A percentile compares a stretch with the other conserved stretches of the same genome.
Evolutionary conservation across 2,113 vertebrate genomes (phyloP).

Genomic region (Dicentrarchus labrax): DNA sequence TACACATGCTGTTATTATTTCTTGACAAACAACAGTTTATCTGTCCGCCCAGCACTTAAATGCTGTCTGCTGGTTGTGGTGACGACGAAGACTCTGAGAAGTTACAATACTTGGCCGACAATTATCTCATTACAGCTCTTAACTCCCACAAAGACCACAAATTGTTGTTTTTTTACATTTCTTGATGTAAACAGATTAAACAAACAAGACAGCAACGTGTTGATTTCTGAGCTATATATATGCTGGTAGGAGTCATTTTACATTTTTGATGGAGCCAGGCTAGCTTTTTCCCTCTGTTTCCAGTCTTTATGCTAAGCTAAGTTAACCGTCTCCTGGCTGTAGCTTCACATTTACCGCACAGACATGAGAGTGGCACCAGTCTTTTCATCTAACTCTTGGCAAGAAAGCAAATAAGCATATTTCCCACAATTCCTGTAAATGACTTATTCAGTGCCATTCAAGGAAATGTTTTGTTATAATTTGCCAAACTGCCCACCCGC

Average conservation of each 20-base stretch:
- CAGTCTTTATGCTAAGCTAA: neutral
- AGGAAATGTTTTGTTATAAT: constrained; percentile 15
- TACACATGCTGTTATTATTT: neutral
- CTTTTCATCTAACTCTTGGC: constrained; percentile 4
- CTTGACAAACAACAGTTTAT: neutral
- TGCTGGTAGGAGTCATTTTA: neutral
- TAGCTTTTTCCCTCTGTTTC: neutral
- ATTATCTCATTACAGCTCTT: neutral
- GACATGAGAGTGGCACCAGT: neutral
- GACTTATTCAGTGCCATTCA: neutral
- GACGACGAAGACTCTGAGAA: neutral
- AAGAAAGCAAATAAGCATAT: constrained; percentile 9
- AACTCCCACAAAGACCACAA: neutral
- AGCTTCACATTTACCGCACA: constrained; percentile 12
- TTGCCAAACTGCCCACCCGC: constrained; percentile 78
- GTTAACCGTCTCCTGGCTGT: neutral
- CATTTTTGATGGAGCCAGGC: neutral
- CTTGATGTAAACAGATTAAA: neutral
- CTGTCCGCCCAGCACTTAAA: neutral
- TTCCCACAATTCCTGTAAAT: constrained; percentile 15
- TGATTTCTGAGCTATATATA: neutral
- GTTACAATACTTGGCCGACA: neutral
- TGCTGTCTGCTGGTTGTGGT: neutral
- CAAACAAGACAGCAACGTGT: neutral
- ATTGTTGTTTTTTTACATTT: constrained; percentile 20